Evolutionary conservation across 2,888 invertebrate species (phyloP), one percentile per base, ranked within the genome.

Genomic region (Eristalis intricaria): DNA sequence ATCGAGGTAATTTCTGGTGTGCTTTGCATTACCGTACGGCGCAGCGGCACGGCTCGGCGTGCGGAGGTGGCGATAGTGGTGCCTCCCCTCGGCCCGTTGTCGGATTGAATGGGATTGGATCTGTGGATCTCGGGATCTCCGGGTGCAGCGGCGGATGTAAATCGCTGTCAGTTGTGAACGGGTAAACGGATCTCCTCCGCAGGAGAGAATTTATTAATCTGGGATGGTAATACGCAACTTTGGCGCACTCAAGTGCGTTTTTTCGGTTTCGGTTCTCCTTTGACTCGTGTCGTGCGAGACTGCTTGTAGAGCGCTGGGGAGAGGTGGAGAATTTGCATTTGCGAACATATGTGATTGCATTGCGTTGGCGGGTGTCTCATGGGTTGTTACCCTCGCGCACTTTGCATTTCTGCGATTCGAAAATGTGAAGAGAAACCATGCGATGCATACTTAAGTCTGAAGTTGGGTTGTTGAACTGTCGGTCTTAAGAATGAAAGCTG

Each of bases 121-220:
- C 60, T 13, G n/a, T n/a, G 43, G 13, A 40, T 40, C 66, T 50
- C 22, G 5, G 60, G 60, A 23, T 61, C 23, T 26, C 26, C 15
- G 32, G 8, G 19, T 73, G 73, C 65, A 66, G 43, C 74, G 75
- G 79, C 56, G 71, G 73, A 87, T 87, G 84, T 75, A 73, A 87
- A 79, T 71, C 79, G 84, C 78, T 23, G 13, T 7, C 29, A 50
- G 64, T 63, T 29, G 65, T 19, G 43, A 60, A 11, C 60, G 60
- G 60, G 77, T 73, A 71, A 78, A 75, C 70, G 61, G 56, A 61
- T 22, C 35, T 32, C 35, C 76, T 56, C 23, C 81, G 70, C 71
- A 73, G 84, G 69, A 69, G 71, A 68, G 84, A 84, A 84, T 87
- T 87, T 87, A 84, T 87, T 87, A 80, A 87, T 84, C 68, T 80